Base-by-base conservation (phyloP, 2,113 vertebrate genomes). In the Propithecus coquereli region DNA sequence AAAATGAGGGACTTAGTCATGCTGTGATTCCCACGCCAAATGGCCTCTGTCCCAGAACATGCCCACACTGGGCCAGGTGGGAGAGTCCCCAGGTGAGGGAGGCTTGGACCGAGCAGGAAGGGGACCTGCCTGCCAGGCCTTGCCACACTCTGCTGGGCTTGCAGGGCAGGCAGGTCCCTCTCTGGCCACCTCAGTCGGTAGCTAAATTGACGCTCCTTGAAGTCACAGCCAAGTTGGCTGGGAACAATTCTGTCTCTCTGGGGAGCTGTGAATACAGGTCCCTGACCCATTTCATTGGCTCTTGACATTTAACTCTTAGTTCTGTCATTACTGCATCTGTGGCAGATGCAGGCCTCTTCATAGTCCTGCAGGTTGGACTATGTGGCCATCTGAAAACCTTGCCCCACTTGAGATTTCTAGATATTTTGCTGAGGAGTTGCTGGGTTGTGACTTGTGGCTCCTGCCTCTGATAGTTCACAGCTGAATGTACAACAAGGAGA, bases 401-500 rank as follows among this genome's bases (percentile, higher is more conserved):
- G 34, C 27, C 63, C 12, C 76, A 3, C 25, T 80, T 71, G 1
- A 40, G 22, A 63, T 71, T 61, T 86, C 14, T 50, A 45, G 57
- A 80, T 18, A 16, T n/a, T 57, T 50, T 57, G 47, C 57, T 76
- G 37, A 65, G 71, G 43, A 70, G 32, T 68, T 57, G 1, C 73
- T 45, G 9, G 5, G 40, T 68, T 59, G 45, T 30, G 66, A 1
- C 20, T 45, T 81, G 61, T 45, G 6, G 1, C 57, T 71, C 22
- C 40, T 80, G 63, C 43, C 70, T 80, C 85, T 80, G n/a, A 97
- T 61, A 93, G 50, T 83, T 97, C 97, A 90, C 61, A 77, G 94
- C 87, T 95, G 76, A 98, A 93, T 94, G 88, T 96, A 93, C 94
- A 96, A 97, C 93, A 97, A 97, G 87, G 96, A 96, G 90, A 93